phyloP scores from a whole-genome alignment of 2,888 invertebrate genomes.

The Copidosoma aretas region DNA sequence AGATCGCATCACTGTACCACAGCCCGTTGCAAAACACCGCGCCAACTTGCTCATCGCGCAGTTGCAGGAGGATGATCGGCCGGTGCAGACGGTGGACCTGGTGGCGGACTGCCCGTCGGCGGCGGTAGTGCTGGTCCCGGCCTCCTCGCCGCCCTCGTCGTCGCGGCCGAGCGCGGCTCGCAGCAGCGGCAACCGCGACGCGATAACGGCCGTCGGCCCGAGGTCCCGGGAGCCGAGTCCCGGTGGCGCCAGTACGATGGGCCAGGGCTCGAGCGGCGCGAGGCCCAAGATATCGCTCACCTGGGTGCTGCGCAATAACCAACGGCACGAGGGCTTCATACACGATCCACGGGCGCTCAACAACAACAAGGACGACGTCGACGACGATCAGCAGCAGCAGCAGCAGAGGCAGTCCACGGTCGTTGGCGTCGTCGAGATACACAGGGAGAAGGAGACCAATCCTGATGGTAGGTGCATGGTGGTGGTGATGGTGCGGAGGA shows the following conservation, averaged over 20 bases:
- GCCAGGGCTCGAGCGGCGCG: conserved; percentile 55
- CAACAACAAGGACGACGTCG: conserved; percentile 8
- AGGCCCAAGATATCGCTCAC: conserved; percentile 75
- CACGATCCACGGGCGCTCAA: not conserved
- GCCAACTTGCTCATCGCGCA: too few species aligned
- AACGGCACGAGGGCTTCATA: conserved; percentile 11
- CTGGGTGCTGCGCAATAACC: conserved; percentile 73
- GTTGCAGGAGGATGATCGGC: conserved; percentile 47
- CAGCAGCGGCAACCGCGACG: not conserved
- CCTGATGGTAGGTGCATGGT: conserved; percentile 10
- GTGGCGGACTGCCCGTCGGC: conserved; percentile 55
- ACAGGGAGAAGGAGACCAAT: conserved; percentile 34
- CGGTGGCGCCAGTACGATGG: conserved; percentile 47
- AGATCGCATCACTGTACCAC: too few species aligned
- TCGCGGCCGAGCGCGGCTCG: too few species aligned
- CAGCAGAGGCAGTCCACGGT: conserved; percentile 20
- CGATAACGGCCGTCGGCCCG: not conserved
- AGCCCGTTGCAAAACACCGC: too few species aligned
- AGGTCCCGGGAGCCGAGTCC: not conserved
- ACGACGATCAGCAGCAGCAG: conserved; percentile 5
- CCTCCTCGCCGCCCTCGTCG: conserved; percentile 42
- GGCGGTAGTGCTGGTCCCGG: conserved; percentile 42
- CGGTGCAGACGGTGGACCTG: conserved; percentile 57
- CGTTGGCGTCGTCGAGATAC: conserved; percentile 31
- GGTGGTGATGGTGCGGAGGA: too few species aligned